Evolutionary conservation across 1,140 invertebrate genomes (phyloP).

Genomic region (Pseudomyrmex dendroicus): DNA sequence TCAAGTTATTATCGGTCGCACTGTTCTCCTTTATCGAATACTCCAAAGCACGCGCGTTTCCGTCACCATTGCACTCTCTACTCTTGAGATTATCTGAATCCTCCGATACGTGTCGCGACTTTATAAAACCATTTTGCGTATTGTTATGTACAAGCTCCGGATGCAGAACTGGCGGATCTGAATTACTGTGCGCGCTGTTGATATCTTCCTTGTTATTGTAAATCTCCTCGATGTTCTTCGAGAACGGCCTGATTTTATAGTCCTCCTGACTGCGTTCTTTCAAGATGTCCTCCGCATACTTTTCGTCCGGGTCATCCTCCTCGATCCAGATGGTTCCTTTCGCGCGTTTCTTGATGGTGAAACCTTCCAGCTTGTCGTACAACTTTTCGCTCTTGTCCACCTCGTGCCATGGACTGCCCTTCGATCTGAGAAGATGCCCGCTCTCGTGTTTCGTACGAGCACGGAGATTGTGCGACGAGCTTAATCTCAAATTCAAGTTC

Average conservation of each 20-base stretch:
- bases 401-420: conserved; percentile 81
- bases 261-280: conserved; percentile 65
- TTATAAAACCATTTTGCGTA: conserved; percentile 42
- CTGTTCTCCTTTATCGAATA: conserved; percentile 40
- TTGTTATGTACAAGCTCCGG: conserved; percentile 44
- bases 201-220: conserved; percentile 33
- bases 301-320: conserved; percentile 77
- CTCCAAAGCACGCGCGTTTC: conserved; percentile 19
- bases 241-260: conserved; percentile 61
- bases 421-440: conserved; percentile 82
- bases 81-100: conserved; percentile 23
- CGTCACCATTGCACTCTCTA: conserved; percentile 48
- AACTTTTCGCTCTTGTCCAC: conserved; percentile 79
- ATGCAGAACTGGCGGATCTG: conserved; percentile 34
- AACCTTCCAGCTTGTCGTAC: conserved; percentile 82
- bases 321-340: conserved; percentile 84
- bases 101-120: conserved; percentile 12
- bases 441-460: conserved; percentile 82
- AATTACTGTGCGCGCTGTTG: conserved; percentile 36
- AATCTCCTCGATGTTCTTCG: conserved; percentile 45
- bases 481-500: conserved; percentile 81
- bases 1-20: conserved; percentile 19
- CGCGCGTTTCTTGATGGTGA: conserved; percentile 82
- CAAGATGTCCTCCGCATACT: conserved; percentile 66
- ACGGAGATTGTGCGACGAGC: conserved; percentile 82